These are phyloP conservation scores for Venusia cambrica DNA, from an alignment of 2,888 invertebrate species.

Conservation along the genomic window DNA sequence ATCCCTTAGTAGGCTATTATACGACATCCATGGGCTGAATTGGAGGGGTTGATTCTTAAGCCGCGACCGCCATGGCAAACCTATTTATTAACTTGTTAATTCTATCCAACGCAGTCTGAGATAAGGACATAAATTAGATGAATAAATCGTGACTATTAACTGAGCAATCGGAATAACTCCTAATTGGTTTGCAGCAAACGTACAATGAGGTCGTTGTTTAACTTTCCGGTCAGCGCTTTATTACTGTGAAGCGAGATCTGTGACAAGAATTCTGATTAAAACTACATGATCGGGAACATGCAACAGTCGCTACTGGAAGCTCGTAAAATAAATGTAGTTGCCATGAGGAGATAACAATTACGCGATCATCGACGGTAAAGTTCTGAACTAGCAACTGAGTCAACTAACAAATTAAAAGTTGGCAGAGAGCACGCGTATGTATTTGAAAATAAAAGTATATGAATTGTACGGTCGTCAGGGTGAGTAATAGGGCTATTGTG, in stretches of 20 bases:
- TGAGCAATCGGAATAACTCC: constrained; percentile 39
- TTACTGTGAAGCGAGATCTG: constrained; percentile 40
- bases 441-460: too few species aligned
- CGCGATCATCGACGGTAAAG: too few species aligned
- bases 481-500: neutral
- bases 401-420: too few species aligned
- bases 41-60: too few species aligned
- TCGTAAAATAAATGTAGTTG: too few species aligned
- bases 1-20: too few species aligned
- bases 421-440: too few species aligned
- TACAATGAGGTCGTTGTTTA: constrained; percentile 49
- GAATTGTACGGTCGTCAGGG: neutral
- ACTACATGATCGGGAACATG: constrained; percentile 3
- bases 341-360: too few species aligned
- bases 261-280: constrained; percentile 40
- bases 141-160: constrained; percentile 40
- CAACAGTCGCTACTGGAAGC: neutral
- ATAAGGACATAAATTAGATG: constrained; percentile 20
- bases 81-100: constrained; percentile 14
- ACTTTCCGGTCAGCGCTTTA: constrained; percentile 40
- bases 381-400: too few species aligned
- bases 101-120: constrained; percentile 12
- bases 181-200: constrained; percentile 43
- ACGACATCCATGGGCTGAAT: too few species aligned
- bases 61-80: constrained; percentile 7